Conservation (phyloP, 2,113 vertebrate genomes). For the Mus pahari region DNA sequence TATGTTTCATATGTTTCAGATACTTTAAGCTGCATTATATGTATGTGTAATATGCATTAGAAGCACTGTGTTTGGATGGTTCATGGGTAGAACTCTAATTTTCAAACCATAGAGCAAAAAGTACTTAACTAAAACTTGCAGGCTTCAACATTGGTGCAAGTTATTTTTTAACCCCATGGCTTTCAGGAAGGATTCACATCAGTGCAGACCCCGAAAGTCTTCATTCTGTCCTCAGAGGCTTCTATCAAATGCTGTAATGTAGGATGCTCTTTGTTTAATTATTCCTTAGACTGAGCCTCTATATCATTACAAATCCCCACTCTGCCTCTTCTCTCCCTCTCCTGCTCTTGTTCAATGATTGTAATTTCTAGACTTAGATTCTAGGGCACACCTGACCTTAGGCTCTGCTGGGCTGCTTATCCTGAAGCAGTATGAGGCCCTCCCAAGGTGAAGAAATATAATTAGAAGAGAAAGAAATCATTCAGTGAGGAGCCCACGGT, state of each 20-base stretch:
- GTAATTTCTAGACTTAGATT: constrained; percentile 80
- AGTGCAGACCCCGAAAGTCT: constrained; percentile 61
- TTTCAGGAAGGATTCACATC: constrained; percentile 60
- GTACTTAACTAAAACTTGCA: constrained; percentile 60
- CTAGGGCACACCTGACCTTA: constrained; percentile 82
- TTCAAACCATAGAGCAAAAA: constrained; percentile 39
- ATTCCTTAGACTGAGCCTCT: constrained; percentile 74
- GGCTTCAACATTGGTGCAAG: constrained; percentile 6
- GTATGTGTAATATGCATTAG: not conserved
- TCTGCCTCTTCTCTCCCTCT: constrained; percentile 46
- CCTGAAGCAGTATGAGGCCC: constrained; percentile 71
- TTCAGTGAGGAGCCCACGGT: constrained; percentile 72
- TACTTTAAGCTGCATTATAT: constrained; percentile 32
- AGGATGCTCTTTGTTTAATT: constrained; percentile 77
- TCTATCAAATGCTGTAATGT: constrained; percentile 66
- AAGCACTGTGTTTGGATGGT: not conserved
- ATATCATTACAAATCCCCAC: constrained; percentile 70
- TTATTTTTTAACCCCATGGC: constrained; percentile 49
- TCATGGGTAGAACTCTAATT: constrained; percentile 10
- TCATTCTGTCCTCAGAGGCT: constrained; percentile 69
- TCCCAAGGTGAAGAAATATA: constrained; percentile 82
- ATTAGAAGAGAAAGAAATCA: constrained; percentile 81
- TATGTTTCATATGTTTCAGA: constrained; percentile 16
- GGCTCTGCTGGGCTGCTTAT: constrained; percentile 80
- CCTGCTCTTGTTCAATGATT: constrained; percentile 41